phyloP scores from a whole-genome alignment of 2,888 invertebrate species.

The Tricholauxania praeusta region DNA sequence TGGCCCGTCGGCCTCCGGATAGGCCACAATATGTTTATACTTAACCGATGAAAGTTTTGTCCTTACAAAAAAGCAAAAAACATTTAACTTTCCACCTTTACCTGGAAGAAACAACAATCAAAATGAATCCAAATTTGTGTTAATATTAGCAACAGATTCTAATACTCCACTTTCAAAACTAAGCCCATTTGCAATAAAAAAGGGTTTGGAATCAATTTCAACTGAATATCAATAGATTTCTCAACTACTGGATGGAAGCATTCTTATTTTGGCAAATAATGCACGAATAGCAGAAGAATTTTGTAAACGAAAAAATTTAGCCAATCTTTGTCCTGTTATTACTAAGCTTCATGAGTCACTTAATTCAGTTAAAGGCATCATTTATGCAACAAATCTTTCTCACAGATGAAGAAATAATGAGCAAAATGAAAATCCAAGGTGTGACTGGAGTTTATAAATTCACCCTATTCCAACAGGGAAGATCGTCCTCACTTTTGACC shows the following conservation, averaged over 20 bases:
- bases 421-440: not conserved
- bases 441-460: not conserved
- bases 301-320: constrained; percentile 7
- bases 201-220: constrained; percentile 1
- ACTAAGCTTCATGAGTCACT: not conserved
- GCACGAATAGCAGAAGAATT: not conserved
- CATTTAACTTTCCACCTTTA: too few species aligned
- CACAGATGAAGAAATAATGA: not conserved
- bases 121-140: too few species aligned
- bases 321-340: not conserved
- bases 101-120: too few species aligned
- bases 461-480: not conserved
- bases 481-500: not conserved
- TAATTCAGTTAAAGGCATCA: too few species aligned
- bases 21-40: too few species aligned
- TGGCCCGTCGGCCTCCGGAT: too few species aligned
- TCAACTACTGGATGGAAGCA: not conserved
- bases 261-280: not conserved
- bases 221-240: constrained; percentile 15
- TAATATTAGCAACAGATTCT: too few species aligned
- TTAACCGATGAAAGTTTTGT: too few species aligned
- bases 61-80: too few species aligned
- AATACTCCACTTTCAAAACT: too few species aligned
- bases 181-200: too few species aligned
- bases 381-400: too few species aligned